Evolutionary conservation across 2,113 vertebrate genomes (phyloP).

Genomic region (Okapia johnstoni): DNA sequence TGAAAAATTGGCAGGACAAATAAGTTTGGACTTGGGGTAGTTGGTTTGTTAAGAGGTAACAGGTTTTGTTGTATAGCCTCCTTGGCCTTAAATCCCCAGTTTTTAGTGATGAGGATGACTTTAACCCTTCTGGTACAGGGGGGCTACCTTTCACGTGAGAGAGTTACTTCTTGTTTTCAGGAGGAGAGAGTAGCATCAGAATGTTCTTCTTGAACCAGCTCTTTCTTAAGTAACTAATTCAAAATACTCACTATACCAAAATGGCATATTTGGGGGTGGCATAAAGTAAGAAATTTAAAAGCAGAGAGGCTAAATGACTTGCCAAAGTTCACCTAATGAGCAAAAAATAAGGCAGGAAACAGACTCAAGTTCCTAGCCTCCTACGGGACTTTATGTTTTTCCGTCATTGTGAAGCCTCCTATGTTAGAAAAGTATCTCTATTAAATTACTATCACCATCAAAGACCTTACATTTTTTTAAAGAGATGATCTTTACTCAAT

Average conservation of each 20-base stretch:
- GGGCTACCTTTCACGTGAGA: background rate
- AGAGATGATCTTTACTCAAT: background rate
- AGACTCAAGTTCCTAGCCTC: background rate
- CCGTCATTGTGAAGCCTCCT: fast-evolving
- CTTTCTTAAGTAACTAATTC: background rate
- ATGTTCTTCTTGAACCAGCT: background rate
- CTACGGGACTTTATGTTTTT: background rate
- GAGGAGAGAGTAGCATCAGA: background rate
- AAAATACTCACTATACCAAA: background rate
- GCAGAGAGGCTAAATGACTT: background rate
- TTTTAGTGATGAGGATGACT: background rate
- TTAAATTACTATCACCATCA: background rate
- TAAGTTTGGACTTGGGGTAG: background rate
- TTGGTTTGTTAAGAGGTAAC: background rate
- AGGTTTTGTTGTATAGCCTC: background rate
- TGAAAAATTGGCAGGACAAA: background rate
- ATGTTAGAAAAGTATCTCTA: background rate
- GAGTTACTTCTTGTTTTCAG: background rate
- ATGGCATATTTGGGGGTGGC: background rate
- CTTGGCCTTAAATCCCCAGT: background rate
- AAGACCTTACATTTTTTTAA: background rate
- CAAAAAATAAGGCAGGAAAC: background rate
- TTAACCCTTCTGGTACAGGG: background rate
- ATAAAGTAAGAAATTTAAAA: background rate
- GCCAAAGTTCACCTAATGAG: background rate